These are phyloP conservation scores for Pseudomugil gertrudae DNA, from an alignment of 2,797 vertebrate genomes.

Conservation along the genomic window DNA sequence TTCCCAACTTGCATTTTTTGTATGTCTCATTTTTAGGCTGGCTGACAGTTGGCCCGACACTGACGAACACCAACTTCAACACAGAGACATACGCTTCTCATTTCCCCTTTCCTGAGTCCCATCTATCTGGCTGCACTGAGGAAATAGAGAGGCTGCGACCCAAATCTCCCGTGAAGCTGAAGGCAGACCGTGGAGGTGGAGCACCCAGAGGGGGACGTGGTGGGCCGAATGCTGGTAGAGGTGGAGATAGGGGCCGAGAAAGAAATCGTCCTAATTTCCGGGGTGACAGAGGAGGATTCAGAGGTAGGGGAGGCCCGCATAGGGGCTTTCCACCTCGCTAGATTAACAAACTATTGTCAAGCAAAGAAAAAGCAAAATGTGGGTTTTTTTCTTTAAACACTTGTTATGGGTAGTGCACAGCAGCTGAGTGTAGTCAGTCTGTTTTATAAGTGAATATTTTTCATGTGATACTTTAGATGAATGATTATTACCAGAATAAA, in stretches of 20 bases:
- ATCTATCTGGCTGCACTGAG: slow-evolving; percentile 93
- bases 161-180: slow-evolving; percentile 93
- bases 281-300: slow-evolving; percentile 92
- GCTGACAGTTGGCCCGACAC: slow-evolving; percentile 95
- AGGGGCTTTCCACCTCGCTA: slow-evolving; percentile 92
- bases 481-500: slow-evolving; percentile 48
- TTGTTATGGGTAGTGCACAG: background rate
- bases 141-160: slow-evolving; percentile 97
- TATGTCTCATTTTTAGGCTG: slow-evolving; percentile 83
- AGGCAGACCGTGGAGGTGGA: slow-evolving; percentile 91
- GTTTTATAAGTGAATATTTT: slow-evolving; percentile 32
- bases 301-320: slow-evolving; percentile 91
- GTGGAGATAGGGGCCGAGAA: slow-evolving; percentile 92
- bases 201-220: slow-evolving; percentile 90
- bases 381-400: background rate
- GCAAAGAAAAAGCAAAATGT: background rate
- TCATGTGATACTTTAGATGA: slow-evolving; percentile 15
- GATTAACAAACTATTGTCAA: slow-evolving; percentile 5
- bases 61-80: slow-evolving; percentile 99
- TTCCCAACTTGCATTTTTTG: too few relatives aligned
- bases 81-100: slow-evolving; percentile 89
- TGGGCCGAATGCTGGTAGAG: slow-evolving; percentile 88
- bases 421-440: background rate
- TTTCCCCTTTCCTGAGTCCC: slow-evolving; percentile 87
- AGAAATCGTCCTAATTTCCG: slow-evolving; percentile 94